Conservation (phyloP, 2,888 invertebrate species). For the Drosophila imparisetae region DNA sequence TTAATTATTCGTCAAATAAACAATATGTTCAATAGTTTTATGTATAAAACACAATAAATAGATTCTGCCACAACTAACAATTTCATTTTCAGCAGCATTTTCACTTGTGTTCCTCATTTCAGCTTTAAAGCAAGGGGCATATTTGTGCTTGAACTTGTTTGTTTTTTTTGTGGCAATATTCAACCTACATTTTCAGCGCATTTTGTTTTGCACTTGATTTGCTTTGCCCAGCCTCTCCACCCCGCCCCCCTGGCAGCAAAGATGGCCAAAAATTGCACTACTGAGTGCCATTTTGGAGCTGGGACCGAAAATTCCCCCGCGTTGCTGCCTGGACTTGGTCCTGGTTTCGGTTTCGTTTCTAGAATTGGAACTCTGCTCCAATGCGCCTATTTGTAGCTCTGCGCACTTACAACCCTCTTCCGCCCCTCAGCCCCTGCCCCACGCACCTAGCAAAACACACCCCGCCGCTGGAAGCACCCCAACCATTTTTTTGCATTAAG, state of each 20-base stretch:
- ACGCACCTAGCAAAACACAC: neutral
- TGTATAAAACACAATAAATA: neutral
- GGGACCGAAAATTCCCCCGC: slow-evolving; percentile 66
- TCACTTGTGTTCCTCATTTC: neutral
- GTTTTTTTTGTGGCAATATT: neutral
- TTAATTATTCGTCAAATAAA: neutral
- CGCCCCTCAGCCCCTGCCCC: neutral
- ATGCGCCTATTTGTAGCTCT: slow-evolving; percentile 23
- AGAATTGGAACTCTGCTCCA: slow-evolving; percentile 20
- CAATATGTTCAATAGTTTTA: neutral
- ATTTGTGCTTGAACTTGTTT: slow-evolving; percentile 3
- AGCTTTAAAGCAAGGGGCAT: slow-evolving; percentile 15
- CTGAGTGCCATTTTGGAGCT: slow-evolving; percentile 69
- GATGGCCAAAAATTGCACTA: slow-evolving; percentile 69
- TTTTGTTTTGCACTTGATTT: slow-evolving; percentile 47
- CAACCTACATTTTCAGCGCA: slow-evolving; percentile 26
- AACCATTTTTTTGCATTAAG: slow-evolving; percentile 71
- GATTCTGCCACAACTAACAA: neutral
- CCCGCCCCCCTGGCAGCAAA: neutral
- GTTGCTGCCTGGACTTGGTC: slow-evolving; percentile 27
- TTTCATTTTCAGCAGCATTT: neutral
- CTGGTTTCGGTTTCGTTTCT: slow-evolving; percentile 8
- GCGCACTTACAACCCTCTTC: neutral
- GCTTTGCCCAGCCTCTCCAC: slow-evolving; percentile 2
- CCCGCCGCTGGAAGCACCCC: neutral